Conservation (phyloP, 2,888 invertebrate genomes). For the Graphium colonna region DNA sequence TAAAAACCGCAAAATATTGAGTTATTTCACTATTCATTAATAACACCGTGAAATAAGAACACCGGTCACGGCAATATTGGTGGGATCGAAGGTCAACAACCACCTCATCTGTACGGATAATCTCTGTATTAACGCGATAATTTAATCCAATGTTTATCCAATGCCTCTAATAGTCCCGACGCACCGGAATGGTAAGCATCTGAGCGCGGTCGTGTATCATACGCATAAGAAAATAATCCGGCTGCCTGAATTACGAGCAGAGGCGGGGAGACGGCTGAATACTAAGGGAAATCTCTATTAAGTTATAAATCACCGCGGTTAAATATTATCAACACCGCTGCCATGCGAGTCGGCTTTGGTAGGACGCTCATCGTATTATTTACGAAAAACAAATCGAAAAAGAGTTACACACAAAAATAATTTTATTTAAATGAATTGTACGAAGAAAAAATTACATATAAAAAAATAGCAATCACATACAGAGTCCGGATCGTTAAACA, state of each 20-base stretch:
- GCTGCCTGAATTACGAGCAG: conserved; percentile 58
- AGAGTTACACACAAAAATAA: too few relatives aligned
- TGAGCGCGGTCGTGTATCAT: conserved; percentile 70
- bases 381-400: too few relatives aligned
- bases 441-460: too few relatives aligned
- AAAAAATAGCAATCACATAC: too few relatives aligned
- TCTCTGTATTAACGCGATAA: conserved; percentile 72
- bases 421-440: too few relatives aligned
- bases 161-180: conserved; percentile 69
- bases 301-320: conserved; percentile 42
- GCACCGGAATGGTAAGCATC: conserved; percentile 61
- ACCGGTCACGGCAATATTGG: too few relatives aligned
- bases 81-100: conserved; percentile 72
- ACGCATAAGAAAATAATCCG: conserved; percentile 73
- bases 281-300: conserved; percentile 43
- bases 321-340: conserved; percentile 28
- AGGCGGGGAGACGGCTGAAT: conserved; percentile 48
- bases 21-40: too few relatives aligned
- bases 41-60: too few relatives aligned
- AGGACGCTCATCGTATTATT: too few relatives aligned
- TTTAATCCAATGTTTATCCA: conserved; percentile 78
- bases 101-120: conserved; percentile 74
- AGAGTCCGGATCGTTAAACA: too few relatives aligned
- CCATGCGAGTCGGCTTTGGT: too few relatives aligned
- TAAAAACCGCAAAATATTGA: too few relatives aligned